Evolutionary conservation across 2,888 invertebrate species (phyloP).

Genomic region (Deladenus siricidicola): DNA sequence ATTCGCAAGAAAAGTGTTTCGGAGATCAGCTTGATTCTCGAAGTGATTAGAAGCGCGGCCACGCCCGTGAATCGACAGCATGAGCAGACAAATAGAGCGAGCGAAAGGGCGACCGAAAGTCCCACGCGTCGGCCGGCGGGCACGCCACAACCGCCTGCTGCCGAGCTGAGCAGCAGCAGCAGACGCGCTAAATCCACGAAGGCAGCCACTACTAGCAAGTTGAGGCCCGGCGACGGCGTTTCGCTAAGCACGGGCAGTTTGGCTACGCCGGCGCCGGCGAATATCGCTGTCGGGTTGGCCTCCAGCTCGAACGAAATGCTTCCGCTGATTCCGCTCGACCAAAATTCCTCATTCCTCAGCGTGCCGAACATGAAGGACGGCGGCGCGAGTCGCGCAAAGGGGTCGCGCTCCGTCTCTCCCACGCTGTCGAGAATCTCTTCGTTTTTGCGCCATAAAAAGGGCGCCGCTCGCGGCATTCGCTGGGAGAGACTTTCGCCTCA

Average conservation of each 20-base stretch:
- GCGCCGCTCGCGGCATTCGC: constrained; percentile 2
- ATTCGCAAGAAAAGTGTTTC: constrained; percentile 40
- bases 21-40: constrained; percentile 45
- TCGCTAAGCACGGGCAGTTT: constrained; percentile 2
- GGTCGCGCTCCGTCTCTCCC: not conserved
- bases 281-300: not conserved
- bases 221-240: not conserved
- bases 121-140: not conserved
- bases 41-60: constrained; percentile 34
- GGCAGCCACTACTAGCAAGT: not conserved
- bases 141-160: not conserved
- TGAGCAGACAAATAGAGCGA: too few relatives aligned
- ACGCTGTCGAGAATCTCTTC: constrained; percentile 4
- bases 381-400: not conserved
- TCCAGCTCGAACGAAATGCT: not conserved
- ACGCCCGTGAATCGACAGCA: not conserved
- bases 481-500: constrained; percentile 38
- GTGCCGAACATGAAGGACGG: not conserved
- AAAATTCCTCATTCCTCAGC: not conserved
- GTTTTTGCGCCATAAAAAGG: constrained; percentile 1
- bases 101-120: constrained; percentile 22
- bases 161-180: not conserved
- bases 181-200: too few relatives aligned
- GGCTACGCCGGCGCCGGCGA: not conserved
- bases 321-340: not conserved